These are phyloP conservation scores for Acanthochromis polyacanthus DNA, from an alignment of 2,113 vertebrate species.

Conservation along the genomic window DNA sequence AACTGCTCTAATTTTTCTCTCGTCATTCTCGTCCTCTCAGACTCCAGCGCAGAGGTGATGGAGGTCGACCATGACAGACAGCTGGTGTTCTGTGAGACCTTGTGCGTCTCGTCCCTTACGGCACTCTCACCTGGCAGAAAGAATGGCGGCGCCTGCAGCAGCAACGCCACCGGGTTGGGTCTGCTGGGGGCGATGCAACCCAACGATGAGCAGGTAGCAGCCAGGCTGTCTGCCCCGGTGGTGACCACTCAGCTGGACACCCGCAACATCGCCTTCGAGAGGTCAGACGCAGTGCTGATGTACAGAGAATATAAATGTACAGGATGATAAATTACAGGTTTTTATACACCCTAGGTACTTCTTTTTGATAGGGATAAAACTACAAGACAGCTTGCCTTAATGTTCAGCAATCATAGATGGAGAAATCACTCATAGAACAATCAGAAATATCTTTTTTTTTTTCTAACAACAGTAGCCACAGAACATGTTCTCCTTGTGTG, in stretches of 20 bases:
- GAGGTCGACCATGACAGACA: conserved; percentile 97
- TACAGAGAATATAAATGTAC: neutral
- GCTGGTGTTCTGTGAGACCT: conserved; percentile 93
- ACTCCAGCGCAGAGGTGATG: conserved; percentile 95
- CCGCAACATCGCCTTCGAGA: conserved; percentile 97
- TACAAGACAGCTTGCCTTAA: neutral
- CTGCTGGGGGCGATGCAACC: conserved; percentile 92
- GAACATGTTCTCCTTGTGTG: conserved; percentile 20
- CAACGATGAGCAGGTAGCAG: conserved; percentile 95
- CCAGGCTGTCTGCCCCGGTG: conserved; percentile 90
- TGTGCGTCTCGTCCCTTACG: conserved; percentile 88
- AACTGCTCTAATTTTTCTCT: neutral
- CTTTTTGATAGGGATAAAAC: neutral
- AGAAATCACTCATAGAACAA: no score
- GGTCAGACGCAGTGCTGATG: conserved; percentile 80
- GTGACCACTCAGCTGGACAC: conserved; percentile 98
- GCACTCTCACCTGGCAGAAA: conserved; percentile 65
- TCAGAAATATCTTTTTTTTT: no score
- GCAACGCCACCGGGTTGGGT: conserved; percentile 79
- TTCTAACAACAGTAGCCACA: conserved; percentile 8
- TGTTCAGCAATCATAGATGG: neutral
- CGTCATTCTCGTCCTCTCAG: conserved; percentile 69
- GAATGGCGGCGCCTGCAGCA: conserved; percentile 65
- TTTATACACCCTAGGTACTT: no score
- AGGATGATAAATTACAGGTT: neutral